These are phyloP conservation scores for Baronia brevicornis DNA, from an alignment of 2,888 invertebrate genomes.

Conservation along the genomic window DNA sequence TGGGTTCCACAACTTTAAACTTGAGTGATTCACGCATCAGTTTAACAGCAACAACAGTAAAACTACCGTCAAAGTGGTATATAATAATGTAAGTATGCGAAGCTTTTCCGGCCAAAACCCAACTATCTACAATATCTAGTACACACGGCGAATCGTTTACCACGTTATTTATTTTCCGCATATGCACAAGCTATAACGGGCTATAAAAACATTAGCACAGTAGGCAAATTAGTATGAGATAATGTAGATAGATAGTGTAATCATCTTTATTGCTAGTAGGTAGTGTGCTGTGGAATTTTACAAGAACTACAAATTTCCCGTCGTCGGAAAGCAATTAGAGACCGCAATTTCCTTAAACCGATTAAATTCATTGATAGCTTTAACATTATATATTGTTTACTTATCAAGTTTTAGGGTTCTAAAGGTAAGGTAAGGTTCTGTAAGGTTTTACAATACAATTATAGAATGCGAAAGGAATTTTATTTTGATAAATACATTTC, in stretches of 20 bases:
- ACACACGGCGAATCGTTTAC: constrained; percentile 11
- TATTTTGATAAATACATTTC: too few relatives aligned
- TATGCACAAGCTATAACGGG: constrained; percentile 2
- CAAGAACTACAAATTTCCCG: constrained; percentile 12
- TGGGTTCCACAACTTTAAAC: constrained; percentile 3
- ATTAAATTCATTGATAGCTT: too few relatives aligned
- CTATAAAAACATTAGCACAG: neutral
- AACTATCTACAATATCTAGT: constrained; percentile 19
- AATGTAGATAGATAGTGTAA: constrained; percentile 14
- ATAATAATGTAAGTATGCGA: constrained; percentile 36
- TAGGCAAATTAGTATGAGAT: constrained; percentile 1
- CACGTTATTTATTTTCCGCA: constrained; percentile 2
- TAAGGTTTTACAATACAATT: too few relatives aligned
- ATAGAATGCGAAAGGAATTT: too few relatives aligned
- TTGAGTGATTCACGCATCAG: constrained; percentile 18
- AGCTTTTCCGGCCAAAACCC: constrained; percentile 40
- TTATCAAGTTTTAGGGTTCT: too few relatives aligned
- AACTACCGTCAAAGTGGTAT: constrained; percentile 29
- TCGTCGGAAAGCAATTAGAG: constrained; percentile 10
- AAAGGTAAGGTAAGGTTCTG: too few relatives aligned
- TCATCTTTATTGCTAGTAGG: constrained; percentile 7
- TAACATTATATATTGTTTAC: too few relatives aligned
- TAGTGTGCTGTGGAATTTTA: constrained; percentile 14
- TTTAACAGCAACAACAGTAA: constrained; percentile 32
- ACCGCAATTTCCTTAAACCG: too few relatives aligned